Evolutionary conservation across 1,140 invertebrate genomes (phyloP), one percentile per base, ranked within the genome.

Genomic region (Ips typographus): DNA sequence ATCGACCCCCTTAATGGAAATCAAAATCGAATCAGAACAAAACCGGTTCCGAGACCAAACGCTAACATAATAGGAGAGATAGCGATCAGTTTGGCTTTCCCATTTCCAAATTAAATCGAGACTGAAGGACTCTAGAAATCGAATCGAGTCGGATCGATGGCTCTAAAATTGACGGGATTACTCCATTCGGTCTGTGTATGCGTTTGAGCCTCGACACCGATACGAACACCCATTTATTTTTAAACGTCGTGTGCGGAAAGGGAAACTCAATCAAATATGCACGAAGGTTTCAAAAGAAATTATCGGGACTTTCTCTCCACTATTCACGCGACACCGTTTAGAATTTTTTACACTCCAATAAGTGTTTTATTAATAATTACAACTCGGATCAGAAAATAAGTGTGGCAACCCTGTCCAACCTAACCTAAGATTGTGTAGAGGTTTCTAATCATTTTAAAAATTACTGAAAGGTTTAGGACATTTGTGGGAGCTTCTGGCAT

Each of bases 51-150:
- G 52, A 65, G 42, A 65, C 63, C 52, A 65, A 65, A 42, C 6
- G 52, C 65, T 66, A 66, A 58, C 65, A 66, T 59, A 66, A 66
- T 56, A 59, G 52, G 55, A 59, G 51, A 55, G 65, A 66, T 66
- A 66, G 65, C 65, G 53, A 66, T 66, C 65, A 59, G 55, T 66
- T 63, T 59, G 55, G 65, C 40, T 66, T 66, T 59, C 55, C 65
- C 65, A 66, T 66, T 66, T 66, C 55, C 55, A 66, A 66, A 66
- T 66, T 66, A 66, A 66, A 66, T 59, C 52, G 65, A 58, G 55
- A 58, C 65, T 66, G 65, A 66, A 66, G 65, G 65, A 66, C 65
- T 66, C 55, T 66, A 66, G 65, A 66, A 66, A 66, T 66, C 65
- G 55, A 66, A 66, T 66, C 22, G 65, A 66, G 52, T 40, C 53